phyloP scores from a whole-genome alignment of 1,140 invertebrate species.

The Mya arenaria region DNA sequence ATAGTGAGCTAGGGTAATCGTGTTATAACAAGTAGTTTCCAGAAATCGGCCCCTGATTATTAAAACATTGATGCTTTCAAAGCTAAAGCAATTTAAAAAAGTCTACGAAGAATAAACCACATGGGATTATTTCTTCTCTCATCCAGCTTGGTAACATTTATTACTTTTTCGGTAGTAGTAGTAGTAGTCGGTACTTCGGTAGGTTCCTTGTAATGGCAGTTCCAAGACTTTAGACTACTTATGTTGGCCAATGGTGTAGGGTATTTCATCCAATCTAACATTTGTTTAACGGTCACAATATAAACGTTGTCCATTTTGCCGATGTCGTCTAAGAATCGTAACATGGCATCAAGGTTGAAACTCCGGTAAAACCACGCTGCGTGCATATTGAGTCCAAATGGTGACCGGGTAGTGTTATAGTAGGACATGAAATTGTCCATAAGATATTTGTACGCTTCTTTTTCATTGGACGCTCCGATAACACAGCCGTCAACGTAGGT shows the following conservation, averaged over 20 bases:
- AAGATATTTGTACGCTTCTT: conserved; percentile 57
- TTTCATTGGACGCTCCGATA: conserved; percentile 48
- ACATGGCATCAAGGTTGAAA: conserved; percentile 83
- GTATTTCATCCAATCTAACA: conserved; percentile 98
- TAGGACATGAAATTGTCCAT: conserved; percentile 86
- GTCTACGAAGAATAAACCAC: too few species aligned
- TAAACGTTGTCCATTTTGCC: conserved; percentile 95
- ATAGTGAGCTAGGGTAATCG: too few species aligned
- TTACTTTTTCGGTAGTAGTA: too few species aligned
- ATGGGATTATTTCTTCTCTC: too few species aligned
- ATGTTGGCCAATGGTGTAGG: conserved; percentile 91
- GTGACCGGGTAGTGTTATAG: conserved; percentile 85
- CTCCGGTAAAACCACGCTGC: conserved; percentile 68
- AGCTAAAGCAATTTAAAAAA: too few species aligned
- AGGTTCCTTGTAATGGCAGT: too few species aligned
- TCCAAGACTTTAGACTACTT: conserved; percentile 82
- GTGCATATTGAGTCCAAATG: conserved; percentile 69
- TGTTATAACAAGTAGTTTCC: too few species aligned
- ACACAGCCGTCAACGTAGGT: conserved; percentile 68
- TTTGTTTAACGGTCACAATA: conserved; percentile 95
- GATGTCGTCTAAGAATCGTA: conserved; percentile 97
- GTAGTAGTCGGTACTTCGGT: too few species aligned
- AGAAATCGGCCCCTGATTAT: too few species aligned
- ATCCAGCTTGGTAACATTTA: too few species aligned
- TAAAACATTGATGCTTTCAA: too few species aligned